phyloP scores from a whole-genome alignment of 2,113 vertebrate species.

The Tenebrosternarchus preto region DNA sequence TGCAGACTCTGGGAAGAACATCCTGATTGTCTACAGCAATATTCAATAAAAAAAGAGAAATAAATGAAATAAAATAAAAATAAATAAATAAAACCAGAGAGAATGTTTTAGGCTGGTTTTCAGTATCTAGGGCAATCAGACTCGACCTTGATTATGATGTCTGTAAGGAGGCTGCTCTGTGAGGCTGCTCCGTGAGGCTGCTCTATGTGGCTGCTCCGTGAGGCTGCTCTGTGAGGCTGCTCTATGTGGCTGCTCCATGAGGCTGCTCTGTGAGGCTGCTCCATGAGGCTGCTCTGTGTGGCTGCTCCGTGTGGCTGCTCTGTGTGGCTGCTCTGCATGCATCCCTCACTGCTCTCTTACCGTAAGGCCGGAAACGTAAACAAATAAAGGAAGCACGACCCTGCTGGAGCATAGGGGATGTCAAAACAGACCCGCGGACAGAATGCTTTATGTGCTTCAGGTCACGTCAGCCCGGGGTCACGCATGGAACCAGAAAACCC shows the following conservation, averaged over 20 bases:
- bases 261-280: background rate
- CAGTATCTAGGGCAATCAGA: background rate
- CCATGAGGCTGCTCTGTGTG: background rate
- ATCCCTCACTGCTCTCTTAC: conserved; percentile 31
- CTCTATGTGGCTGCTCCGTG: background rate
- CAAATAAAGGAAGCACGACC: conserved; percentile 42
- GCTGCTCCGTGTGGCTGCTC: background rate
- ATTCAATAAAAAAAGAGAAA: background rate
- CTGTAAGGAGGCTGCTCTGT: background rate
- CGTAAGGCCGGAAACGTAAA: conserved; percentile 36
- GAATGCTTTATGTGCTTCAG: conserved; percentile 3
- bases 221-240: background rate
- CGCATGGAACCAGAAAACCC: background rate
- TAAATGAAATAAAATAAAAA: too few species aligned
- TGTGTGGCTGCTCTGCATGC: background rate
- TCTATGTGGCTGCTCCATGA: too few species aligned
- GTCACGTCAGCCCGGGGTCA: conserved; percentile 7
- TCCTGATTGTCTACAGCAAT: conserved; percentile 7
- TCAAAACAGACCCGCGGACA: conserved; percentile 40
- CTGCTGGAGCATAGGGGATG: conserved; percentile 25
- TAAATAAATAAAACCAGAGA: background rate
- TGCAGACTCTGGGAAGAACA: background rate
- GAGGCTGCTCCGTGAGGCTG: too few species aligned
- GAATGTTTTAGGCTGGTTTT: background rate
- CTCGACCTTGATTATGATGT: background rate